Conservation (phyloP, 1,140 invertebrate species). For the Monomorium pharaonis region DNA sequence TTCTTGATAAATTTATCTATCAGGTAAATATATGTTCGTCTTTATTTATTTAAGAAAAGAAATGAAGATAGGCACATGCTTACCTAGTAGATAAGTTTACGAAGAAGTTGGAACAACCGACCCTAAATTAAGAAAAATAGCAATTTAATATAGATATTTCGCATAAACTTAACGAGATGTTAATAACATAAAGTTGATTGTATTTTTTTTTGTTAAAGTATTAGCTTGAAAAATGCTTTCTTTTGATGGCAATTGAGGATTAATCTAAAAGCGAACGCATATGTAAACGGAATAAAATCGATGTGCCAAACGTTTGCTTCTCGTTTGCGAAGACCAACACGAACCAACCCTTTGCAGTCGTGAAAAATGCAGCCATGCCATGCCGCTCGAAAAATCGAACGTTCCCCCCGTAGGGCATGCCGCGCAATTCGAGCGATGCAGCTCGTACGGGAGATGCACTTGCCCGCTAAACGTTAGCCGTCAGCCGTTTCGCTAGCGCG, state of each 20-base stretch:
- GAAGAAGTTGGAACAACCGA: too few species aligned
- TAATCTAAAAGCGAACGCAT: background rate
- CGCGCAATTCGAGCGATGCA: constrained; percentile 21
- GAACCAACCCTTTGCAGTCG: background rate
- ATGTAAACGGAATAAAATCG: background rate
- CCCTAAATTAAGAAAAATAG: too few species aligned
- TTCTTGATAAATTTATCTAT: too few species aligned
- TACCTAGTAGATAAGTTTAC: too few species aligned
- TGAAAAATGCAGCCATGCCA: constrained; percentile 25
- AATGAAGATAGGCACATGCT: too few species aligned
- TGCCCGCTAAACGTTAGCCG: constrained; percentile 46
- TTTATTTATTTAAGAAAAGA: too few species aligned
- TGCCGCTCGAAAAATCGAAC: constrained; percentile 33
- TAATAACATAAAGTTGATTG: background rate
- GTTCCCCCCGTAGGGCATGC: background rate
- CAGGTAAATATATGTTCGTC: too few species aligned
- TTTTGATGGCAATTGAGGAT: background rate
- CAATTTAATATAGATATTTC: too few species aligned
- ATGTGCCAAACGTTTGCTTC: constrained; percentile 16
- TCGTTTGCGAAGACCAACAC: background rate
- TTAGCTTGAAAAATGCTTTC: background rate
- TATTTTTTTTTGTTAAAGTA: background rate
- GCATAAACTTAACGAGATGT: background rate
- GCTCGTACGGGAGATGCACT: constrained; percentile 28
- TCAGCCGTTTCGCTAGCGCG: constrained; percentile 49